phyloP scores from a whole-genome alignment of 2,797 vertebrate species.

The Rhabdomys pumilio region DNA sequence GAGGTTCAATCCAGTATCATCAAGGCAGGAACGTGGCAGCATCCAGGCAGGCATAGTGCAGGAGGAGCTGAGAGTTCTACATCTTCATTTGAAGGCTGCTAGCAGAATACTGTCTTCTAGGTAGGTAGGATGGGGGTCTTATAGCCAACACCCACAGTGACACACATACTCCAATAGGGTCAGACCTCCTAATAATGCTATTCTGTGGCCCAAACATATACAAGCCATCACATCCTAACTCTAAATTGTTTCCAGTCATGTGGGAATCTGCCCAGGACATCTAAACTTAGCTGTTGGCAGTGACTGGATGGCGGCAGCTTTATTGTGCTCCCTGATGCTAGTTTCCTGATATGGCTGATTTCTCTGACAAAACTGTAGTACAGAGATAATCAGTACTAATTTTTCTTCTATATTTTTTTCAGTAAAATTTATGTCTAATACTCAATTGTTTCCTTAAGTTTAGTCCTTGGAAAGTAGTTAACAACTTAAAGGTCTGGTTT shows the following conservation, averaged over 20 bases:
- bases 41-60: neutral
- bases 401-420: slow-evolving; percentile 27
- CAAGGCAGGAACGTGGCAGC: too few species aligned
- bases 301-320: slow-evolving; percentile 76
- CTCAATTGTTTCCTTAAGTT: slow-evolving; percentile 15
- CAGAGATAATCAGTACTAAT: slow-evolving; percentile 72
- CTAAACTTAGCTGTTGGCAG: slow-evolving; percentile 76
- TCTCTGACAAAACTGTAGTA: slow-evolving; percentile 79
- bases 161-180: neutral
- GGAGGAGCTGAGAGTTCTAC: neutral
- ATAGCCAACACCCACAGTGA: neutral
- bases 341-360: slow-evolving; percentile 80
- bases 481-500: neutral
- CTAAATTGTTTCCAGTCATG: slow-evolving; percentile 29
- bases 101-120: neutral
- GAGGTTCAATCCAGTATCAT: too few species aligned
- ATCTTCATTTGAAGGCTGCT: neutral
- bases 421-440: slow-evolving; percentile 37
- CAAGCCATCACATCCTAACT: neutral
- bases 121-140: neutral
- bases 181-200: too few species aligned
- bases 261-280: slow-evolving; percentile 67
- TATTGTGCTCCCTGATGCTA: slow-evolving; percentile 74
- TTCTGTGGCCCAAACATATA: too few species aligned
- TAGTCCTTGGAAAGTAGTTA: neutral